Evolutionary conservation across 2,797 vertebrate genomes (phyloP), one percentile per base, ranked within the genome.

Genomic region (Acanthurus lineatus): DNA sequence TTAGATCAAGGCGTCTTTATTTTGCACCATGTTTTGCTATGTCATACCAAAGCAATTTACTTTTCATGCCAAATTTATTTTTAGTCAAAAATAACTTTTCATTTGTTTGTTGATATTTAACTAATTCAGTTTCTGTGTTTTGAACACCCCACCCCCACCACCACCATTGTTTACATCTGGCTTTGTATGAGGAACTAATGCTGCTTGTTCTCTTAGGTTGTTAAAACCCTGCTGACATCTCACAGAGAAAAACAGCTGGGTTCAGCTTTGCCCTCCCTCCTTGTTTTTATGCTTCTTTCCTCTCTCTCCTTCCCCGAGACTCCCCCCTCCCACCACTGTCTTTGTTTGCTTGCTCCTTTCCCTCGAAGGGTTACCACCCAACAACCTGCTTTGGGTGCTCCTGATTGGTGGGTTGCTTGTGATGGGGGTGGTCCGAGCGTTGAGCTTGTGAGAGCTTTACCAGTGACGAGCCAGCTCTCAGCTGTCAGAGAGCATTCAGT

Each of bases 261-360:
- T 82, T 88, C 81, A 86, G 77, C 80, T 64, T 70, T 38, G 35
- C 48, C 53, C 69, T 78, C 57, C 79, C 62, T 73, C 28, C 68
- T 79, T 85, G 77, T 89, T 90, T 84, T 88, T 48, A 66, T 85
- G 79, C 66, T 65, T 35, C 76, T 69, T 32, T 76, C 22, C 60
- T 45, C 61, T 63, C 72, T 63, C 68, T 75, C 75, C 71, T 77
- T 79, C 74, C 82, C 78, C 84, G 85, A 67, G 76, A 77, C 73
- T 67, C 69, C 69, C 48, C 68, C 76, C 79, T 86, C 84, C 85
- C 84, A 81, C 73, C 49, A 6, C 67, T 28, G 81, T 88, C 93
- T 95, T 94, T 95, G 94, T 95, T 94, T 93, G 83, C 84, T 73
- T 79, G 81, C 83, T 91, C 74, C 72, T 83, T 85, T 89, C 80